These are phyloP conservation scores for Nezara viridula DNA, from an alignment of 2,888 invertebrate species.

Conservation along the genomic window DNA sequence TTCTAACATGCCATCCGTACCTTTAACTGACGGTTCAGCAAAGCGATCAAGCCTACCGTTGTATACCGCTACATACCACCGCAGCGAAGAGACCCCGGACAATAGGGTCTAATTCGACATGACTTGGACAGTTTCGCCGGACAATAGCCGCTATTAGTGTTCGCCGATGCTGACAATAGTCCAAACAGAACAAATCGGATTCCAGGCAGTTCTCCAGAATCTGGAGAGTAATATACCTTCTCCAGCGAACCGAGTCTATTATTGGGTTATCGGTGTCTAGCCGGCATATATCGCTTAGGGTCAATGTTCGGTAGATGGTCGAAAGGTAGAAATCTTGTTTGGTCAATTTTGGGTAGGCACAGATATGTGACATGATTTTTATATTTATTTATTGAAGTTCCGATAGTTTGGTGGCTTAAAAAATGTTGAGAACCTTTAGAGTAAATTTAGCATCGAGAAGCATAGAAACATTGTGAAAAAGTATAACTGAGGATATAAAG, in stretches of 20 bases:
- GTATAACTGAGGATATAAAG: too few species aligned
- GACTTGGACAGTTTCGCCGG: neutral
- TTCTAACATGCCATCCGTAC: neutral
- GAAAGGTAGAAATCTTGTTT: neutral
- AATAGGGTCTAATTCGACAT: slow-evolving; percentile 6
- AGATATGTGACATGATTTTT: too few species aligned
- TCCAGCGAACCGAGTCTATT: neutral
- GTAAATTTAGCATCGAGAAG: too few species aligned
- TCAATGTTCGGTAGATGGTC: neutral
- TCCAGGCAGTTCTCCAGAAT: slow-evolving; percentile 3
- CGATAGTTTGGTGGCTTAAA: too few species aligned
- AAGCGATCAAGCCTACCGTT: neutral
- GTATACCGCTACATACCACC: neutral
- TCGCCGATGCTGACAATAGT: neutral
- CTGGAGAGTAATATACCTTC: neutral
- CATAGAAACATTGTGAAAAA: too few species aligned
- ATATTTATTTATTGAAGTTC: too few species aligned
- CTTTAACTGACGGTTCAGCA: neutral
- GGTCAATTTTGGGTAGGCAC: too few species aligned
- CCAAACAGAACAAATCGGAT: neutral
- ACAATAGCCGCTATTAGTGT: slow-evolving; percentile 4
- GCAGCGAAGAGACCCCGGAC: neutral
- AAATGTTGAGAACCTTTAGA: too few species aligned
- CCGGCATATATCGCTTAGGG: neutral
- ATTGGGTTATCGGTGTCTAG: neutral